phyloP scores from a whole-genome alignment of 2,797 vertebrate genomes.

The Hafferia zeledoni region DNA sequence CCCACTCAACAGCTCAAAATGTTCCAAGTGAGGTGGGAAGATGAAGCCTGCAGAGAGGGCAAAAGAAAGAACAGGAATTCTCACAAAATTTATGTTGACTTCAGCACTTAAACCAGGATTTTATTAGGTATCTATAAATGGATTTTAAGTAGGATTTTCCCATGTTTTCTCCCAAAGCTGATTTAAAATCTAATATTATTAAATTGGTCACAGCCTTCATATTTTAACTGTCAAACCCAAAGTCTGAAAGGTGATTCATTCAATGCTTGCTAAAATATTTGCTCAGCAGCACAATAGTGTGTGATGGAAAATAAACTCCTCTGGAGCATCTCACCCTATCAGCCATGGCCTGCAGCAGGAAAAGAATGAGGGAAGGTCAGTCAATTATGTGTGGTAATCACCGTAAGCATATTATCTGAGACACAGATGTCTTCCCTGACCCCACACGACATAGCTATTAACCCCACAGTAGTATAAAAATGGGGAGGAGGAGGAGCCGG shows the following conservation, averaged over 20 bases:
- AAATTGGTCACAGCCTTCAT: slow-evolving; percentile 81
- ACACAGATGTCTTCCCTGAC: slow-evolving; percentile 95
- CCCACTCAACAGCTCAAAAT: slow-evolving; percentile 11
- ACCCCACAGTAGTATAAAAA: slow-evolving; percentile 86
- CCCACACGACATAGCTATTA: slow-evolving; percentile 91
- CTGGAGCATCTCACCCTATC: slow-evolving; percentile 84
- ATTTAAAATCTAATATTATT: slow-evolving; percentile 81
- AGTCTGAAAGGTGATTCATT: slow-evolving; percentile 84
- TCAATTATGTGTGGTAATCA: slow-evolving; percentile 96
- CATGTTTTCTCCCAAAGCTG: slow-evolving; percentile 68
- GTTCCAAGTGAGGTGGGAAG: neutral
- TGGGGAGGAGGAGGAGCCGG: slow-evolving; percentile 75
- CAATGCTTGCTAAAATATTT: slow-evolving; percentile 96
- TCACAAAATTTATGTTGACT: slow-evolving; percentile 9
- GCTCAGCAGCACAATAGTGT: slow-evolving; percentile 87
- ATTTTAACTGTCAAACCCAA: slow-evolving; percentile 82
- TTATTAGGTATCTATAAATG: slow-evolving; percentile 57
- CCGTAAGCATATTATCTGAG: slow-evolving; percentile 92
- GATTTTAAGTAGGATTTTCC: slow-evolving; percentile 69
- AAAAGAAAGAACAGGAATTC: slow-evolving; percentile 27
- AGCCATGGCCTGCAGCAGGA: slow-evolving; percentile 82
- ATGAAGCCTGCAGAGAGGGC: neutral
- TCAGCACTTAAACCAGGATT: slow-evolving; percentile 53
- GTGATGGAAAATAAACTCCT: slow-evolving; percentile 86
- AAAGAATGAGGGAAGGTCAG: slow-evolving; percentile 91